phyloP scores from a whole-genome alignment of 2,888 invertebrate species.

The Stenolophus ochropezus region DNA sequence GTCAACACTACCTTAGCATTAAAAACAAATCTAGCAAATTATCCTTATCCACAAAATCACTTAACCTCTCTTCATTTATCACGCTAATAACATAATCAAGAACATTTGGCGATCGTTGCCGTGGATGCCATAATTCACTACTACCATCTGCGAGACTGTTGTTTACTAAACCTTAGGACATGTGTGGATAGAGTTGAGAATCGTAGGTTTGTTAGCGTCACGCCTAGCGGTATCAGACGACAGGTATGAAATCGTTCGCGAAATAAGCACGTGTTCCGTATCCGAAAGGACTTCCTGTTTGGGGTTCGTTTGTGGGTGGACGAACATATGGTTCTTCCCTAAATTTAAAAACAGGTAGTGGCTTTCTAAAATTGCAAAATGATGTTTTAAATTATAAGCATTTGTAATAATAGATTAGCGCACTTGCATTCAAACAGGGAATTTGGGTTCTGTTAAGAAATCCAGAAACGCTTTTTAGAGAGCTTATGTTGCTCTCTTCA shows the following conservation, averaged over 20 bases:
- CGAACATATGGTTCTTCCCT: slow-evolving; percentile 9
- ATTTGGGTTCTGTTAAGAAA: too few relatives aligned
- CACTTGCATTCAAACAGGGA: too few relatives aligned
- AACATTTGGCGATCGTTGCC: slow-evolving; percentile 26
- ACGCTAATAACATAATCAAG: slow-evolving; percentile 39
- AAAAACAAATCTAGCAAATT: slow-evolving; percentile 18
- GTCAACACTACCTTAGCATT: neutral
- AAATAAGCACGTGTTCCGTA: slow-evolving; percentile 68
- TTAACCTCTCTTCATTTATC: slow-evolving; percentile 23
- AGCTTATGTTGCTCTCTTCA: too few relatives aligned
- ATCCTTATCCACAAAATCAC: slow-evolving; percentile 8
- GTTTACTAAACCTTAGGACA: neutral
- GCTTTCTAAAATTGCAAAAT: neutral
- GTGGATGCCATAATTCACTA: neutral
- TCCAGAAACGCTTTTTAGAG: too few relatives aligned
- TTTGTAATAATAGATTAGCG: too few relatives aligned
- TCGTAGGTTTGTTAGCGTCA: slow-evolving; percentile 4
- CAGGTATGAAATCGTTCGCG: slow-evolving; percentile 68
- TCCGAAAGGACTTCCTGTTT: slow-evolving; percentile 66
- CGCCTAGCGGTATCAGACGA: slow-evolving; percentile 61
- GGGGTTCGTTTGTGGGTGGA: slow-evolving; percentile 36
- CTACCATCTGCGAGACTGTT: slow-evolving; percentile 7
- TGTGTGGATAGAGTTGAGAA: neutral
- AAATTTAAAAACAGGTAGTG: neutral
- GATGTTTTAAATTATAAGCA: neutral